Base-by-base conservation (phyloP, 2,888 invertebrate genomes). In the Tachystola acroxantha region DNA sequence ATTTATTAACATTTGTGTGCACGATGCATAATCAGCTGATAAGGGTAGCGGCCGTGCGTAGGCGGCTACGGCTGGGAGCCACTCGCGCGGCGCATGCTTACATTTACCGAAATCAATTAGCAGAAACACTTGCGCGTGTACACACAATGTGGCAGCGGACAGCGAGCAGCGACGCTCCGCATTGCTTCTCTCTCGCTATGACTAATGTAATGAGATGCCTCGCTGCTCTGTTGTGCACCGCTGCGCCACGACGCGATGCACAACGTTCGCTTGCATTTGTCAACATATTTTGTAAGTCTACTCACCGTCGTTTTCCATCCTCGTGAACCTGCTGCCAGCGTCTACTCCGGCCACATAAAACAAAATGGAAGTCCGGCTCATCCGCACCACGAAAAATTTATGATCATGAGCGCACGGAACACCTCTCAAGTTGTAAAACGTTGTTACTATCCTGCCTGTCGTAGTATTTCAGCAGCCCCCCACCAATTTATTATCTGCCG, bases 401-500 rank as follows among this genome's bases (percentile, higher is more conserved):
- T 16, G 16, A 16, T 80, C 81, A 79, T 78, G 70, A 71, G 66
- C 78, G 66, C 70, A 62, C 52, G 52, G 57, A 57, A 57, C 64
- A 64, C 64, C 57, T 59, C 67, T 68, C 64, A 64, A 84, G 81
- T 87, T 74, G 86, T 87, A 87, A 84, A 86, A 82, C 76, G 79
- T 76, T 86, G 84, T 85, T 85, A 86, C 84, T n/a, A n/a, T n/a
- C n/a, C n/a, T n/a, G n/a, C 77, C 75, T 81, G 68, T 69, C 78
- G 87, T 87, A 88, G 87, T 88, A 87, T 86, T 86, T 80, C 74
- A 79, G 74, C 74, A 78, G 78, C 82, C 78, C 86, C 87, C 86
- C 85, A 75, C 84, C 84, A 75, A 53, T 70, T 70, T 73, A 79
- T 73, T 74, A 78, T 76, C 72, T 64, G 71, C 72, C 67, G 67